phyloP scores from a whole-genome alignment of 2,888 invertebrate species.

The Drosophila meridiana region DNA sequence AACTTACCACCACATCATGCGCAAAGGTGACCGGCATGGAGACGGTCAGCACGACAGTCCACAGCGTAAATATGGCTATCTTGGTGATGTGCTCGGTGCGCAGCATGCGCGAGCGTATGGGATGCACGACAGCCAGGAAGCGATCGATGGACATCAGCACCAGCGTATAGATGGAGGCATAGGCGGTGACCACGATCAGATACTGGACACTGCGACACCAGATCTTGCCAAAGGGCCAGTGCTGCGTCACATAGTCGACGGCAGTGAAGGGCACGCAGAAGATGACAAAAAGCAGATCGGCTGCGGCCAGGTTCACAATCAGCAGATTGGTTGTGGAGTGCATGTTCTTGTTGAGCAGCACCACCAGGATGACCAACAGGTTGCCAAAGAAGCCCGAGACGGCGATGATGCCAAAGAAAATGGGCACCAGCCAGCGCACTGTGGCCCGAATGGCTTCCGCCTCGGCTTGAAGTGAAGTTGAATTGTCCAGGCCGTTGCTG shows the following conservation, averaged over 20 bases:
- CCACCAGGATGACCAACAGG: slow-evolving; percentile 94
- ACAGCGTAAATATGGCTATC: slow-evolving; percentile 90
- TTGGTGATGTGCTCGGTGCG: slow-evolving; percentile 92
- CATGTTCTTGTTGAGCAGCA: slow-evolving; percentile 95
- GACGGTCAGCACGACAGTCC: slow-evolving; percentile 91
- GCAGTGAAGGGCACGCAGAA: slow-evolving; percentile 98
- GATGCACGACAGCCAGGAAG: slow-evolving; percentile 96
- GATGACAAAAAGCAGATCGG: slow-evolving; percentile 95
- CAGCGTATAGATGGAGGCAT: slow-evolving; percentile 96
- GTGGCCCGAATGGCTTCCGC: slow-evolving; percentile 52
- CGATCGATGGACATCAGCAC: slow-evolving; percentile 96
- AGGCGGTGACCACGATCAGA: slow-evolving; percentile 95
- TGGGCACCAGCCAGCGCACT: slow-evolving; percentile 88
- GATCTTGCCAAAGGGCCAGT: slow-evolving; percentile 95
- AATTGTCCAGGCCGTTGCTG: slow-evolving; percentile 21
- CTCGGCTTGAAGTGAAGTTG: slow-evolving; percentile 4
- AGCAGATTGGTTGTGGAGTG: slow-evolving; percentile 96
- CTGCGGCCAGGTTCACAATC: slow-evolving; percentile 94
- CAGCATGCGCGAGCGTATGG: slow-evolving; percentile 93
- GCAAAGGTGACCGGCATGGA: slow-evolving; percentile 90
- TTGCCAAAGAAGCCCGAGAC: slow-evolving; percentile 95
- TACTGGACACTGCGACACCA: slow-evolving; percentile 97
- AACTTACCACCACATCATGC: slow-evolving; percentile 88
- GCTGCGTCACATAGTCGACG: slow-evolving; percentile 92
- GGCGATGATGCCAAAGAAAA: slow-evolving; percentile 94